These are phyloP conservation scores for Microtus richardsoni DNA, from an alignment of 2,113 vertebrate species.

Conservation along the genomic window DNA sequence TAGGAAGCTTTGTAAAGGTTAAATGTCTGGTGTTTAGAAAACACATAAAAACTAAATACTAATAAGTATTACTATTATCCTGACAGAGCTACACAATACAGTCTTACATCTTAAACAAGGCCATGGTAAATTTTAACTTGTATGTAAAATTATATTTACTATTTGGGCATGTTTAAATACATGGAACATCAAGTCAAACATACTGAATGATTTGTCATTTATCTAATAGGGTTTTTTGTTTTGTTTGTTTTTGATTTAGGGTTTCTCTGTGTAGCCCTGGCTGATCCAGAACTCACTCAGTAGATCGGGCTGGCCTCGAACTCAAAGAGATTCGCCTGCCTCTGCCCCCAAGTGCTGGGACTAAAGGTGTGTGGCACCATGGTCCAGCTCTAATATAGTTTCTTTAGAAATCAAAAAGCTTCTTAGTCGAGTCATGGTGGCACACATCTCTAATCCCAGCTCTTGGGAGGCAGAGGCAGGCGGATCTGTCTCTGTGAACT, in stretches of 20 bases:
- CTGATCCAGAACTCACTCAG: background rate
- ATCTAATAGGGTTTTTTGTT: background rate
- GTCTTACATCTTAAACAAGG: slow-evolving; percentile 10
- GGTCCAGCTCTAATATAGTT: too few relatives aligned
- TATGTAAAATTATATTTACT: background rate
- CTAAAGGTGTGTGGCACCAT: background rate
- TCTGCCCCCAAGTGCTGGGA: background rate
- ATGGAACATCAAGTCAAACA: slow-evolving; percentile 26
- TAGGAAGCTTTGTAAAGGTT: background rate
- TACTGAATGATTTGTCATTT: slow-evolving; percentile 41
- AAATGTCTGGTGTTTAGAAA: background rate
- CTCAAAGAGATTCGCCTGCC: background rate
- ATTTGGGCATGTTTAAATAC: background rate
- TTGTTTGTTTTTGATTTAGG: background rate
- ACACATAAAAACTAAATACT: background rate
- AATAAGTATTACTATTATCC: slow-evolving; percentile 8
- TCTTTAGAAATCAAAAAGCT: too few relatives aligned
- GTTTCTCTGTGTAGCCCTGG: background rate
- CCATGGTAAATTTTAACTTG: background rate
- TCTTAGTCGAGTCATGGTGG: too few relatives aligned
- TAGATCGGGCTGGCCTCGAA: background rate
- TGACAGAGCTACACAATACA: background rate
- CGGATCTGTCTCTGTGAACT: background rate
- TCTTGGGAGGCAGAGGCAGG: background rate
- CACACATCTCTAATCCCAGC: too few relatives aligned